phyloP scores from a whole-genome alignment of 1,140 invertebrate genomes.

The Pseudomyrmex flavicornis region DNA sequence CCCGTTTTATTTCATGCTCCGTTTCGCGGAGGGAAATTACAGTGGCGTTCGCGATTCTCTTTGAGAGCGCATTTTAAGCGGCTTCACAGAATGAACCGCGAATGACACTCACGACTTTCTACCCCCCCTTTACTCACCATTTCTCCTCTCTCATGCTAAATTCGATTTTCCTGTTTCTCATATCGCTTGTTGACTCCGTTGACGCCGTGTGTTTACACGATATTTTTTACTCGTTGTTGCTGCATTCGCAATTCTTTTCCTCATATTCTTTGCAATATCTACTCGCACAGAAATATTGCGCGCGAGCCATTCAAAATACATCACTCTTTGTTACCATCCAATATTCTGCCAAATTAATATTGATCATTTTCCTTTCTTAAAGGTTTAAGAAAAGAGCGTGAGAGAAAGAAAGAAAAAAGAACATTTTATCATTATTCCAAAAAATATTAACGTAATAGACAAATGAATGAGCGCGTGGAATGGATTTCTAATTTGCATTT shows the following conservation, averaged over 20 bases:
- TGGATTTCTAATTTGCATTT: neutral
- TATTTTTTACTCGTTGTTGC: neutral
- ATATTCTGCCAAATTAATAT: neutral
- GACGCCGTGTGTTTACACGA: neutral
- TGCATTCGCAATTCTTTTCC: neutral
- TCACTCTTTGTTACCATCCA: neutral
- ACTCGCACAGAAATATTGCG: neutral
- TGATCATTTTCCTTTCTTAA: too few species aligned
- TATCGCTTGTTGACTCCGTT: neutral
- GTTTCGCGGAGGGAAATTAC: constrained; percentile 63
- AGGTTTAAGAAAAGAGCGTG: too few species aligned
- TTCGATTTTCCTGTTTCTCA: constrained; percentile 8
- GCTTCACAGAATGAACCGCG: constrained; percentile 46
- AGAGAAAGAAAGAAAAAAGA: too few species aligned
- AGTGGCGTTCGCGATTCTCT: constrained; percentile 53
- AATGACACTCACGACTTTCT: constrained; percentile 49
- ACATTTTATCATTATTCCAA: too few species aligned
- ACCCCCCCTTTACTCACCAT: neutral
- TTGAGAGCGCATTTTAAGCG: constrained; percentile 59
- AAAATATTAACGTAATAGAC: too few species aligned
- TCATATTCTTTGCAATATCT: neutral
- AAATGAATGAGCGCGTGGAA: neutral
- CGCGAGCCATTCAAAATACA: neutral
- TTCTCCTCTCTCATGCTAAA: neutral
- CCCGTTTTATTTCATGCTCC: constrained; percentile 64